Evolutionary conservation across 2,888 invertebrate species (phyloP).

Genomic region (Corbicula japonica): DNA sequence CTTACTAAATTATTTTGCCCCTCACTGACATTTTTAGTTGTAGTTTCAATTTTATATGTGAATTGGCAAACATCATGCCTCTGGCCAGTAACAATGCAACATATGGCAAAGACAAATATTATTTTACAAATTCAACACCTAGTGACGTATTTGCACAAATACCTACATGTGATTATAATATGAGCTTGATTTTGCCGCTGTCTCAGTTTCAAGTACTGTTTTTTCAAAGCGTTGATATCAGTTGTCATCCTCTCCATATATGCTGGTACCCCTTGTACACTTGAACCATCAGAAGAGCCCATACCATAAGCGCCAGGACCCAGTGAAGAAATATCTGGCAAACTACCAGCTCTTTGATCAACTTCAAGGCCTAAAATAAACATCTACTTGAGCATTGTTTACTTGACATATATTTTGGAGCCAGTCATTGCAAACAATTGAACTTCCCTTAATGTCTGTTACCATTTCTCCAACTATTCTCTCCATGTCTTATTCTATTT

Average conservation of each 20-base stretch:
- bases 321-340: constrained; percentile 83
- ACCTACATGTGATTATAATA: constrained; percentile 89
- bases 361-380: constrained; percentile 67
- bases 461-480: no score
- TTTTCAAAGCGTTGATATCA: constrained; percentile 95
- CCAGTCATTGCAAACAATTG: no score
- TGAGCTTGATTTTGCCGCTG: constrained; percentile 98
- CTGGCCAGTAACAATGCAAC: no score
- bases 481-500: no score
- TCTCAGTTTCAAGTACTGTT: constrained; percentile 95
- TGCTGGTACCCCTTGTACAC: constrained; percentile 63
- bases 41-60: no score
- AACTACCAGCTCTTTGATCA: constrained; percentile 62
- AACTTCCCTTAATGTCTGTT: no score
- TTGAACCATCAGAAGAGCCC: constrained; percentile 58
- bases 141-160: constrained; percentile 1
- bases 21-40: no score
- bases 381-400: neutral
- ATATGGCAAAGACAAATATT: no score
- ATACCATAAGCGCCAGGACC: constrained; percentile 85
- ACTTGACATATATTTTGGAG: constrained; percentile 1
- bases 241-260: constrained; percentile 89
- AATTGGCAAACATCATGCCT: no score
- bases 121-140: neutral
- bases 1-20: no score